Percentiles rank a stretch among this genome's conserved stretches.
phyloP scores from a whole-genome alignment of 2,113 vertebrate genomes.

The Brienomyrus longianalis region DNA sequence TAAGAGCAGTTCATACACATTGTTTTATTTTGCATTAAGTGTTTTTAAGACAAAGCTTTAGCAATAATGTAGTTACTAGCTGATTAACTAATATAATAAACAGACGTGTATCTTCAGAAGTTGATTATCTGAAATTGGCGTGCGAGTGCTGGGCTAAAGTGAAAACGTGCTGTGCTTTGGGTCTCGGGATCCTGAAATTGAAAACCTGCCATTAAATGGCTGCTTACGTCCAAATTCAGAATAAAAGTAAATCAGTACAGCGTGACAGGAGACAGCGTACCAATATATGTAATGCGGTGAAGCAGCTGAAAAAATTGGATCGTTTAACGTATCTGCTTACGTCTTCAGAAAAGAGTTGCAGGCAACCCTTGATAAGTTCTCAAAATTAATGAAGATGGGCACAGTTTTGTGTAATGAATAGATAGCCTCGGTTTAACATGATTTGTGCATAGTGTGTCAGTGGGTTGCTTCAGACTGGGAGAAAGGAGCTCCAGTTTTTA shows the following conservation, averaged over 20 bases:
- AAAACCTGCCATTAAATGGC: background rate
- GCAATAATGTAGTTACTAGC: background rate
- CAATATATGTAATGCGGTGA: background rate
- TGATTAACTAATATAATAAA: constrained; percentile 6
- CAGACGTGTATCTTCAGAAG: background rate
- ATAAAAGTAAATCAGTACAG: background rate
- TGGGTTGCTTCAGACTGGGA: background rate
- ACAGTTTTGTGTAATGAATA: background rate
- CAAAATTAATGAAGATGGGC: background rate
- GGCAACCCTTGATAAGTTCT: background rate
- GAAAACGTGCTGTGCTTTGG: background rate
- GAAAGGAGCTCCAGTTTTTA: background rate
- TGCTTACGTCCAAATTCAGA: background rate
- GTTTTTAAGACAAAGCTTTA: background rate
- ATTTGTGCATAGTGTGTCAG: background rate
- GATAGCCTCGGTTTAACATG: background rate
- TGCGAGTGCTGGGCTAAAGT: background rate
- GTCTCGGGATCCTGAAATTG: background rate
- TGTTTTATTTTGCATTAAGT: background rate
- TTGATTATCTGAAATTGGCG: background rate
- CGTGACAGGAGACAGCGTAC: background rate
- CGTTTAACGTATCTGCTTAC: background rate
- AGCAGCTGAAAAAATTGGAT: background rate
- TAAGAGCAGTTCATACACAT: background rate
- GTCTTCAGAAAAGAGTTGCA: background rate